phyloP scores from a whole-genome alignment of 2,113 vertebrate species.

The Cacatua alba region DNA sequence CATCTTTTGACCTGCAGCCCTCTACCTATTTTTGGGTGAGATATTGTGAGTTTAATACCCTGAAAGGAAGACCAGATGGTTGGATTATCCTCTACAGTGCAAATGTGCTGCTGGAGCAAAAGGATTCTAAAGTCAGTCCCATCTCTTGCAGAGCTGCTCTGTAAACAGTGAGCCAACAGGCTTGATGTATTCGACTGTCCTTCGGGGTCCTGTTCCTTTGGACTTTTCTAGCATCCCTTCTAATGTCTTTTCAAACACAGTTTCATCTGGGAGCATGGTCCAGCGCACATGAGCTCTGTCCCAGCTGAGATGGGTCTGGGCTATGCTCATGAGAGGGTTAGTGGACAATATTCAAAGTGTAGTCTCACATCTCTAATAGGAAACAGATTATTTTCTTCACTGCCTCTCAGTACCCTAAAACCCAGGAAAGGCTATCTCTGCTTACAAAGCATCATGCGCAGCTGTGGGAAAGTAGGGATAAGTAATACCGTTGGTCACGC shows the following conservation, averaged over 20 bases:
- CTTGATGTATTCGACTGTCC: background rate
- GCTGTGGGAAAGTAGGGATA: background rate
- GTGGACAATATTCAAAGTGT: background rate
- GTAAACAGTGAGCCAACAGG: background rate
- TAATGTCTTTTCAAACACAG: background rate
- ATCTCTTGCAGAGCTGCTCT: background rate
- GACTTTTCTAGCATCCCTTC: background rate
- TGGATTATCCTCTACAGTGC: fast-evolving
- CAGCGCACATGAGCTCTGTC: background rate
- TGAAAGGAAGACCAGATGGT: background rate
- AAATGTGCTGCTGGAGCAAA: background rate
- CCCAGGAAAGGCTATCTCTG: background rate
- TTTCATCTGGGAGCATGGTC: background rate
- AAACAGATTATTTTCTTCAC: background rate
- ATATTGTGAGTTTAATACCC: background rate
- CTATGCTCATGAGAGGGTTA: fast-evolving
- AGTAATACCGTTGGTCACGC: background rate
- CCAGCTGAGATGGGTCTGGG: background rate
- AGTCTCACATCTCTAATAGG: fast-evolving
- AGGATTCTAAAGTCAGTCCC: background rate
- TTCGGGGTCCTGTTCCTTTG: background rate
- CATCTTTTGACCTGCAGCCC: background rate
- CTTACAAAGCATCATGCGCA: background rate
- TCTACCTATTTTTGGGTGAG: background rate
- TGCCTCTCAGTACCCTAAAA: background rate